Base-by-base conservation (phyloP, 2,113 vertebrate species). In the Sinocyclocheilus maitianheensis region DNA sequence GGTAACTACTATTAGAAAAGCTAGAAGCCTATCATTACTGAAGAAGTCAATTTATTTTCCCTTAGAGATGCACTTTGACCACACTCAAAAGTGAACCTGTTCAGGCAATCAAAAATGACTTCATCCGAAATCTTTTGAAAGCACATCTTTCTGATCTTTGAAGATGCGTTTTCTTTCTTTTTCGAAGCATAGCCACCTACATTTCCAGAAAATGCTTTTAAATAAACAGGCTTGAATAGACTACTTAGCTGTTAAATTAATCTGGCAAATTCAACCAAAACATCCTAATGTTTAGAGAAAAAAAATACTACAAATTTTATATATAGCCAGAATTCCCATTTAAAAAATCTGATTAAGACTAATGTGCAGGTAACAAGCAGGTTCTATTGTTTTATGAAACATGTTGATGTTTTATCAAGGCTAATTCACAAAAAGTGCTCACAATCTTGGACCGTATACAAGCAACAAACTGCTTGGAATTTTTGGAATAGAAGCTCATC, bases 201-300 rank as follows among this genome's bases (percentile, higher is more conserved):
- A 82, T 71, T 82, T 71, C 43, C 80, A 65, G 37, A 63, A 81
- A 82, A 69, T n/a, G 22, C 37, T 63, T 63, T 63, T 12, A 80
- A 80, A 63, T 11, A 80, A 80, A 51, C 80, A 82, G 12, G 37
- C 4, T 43, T 81, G 58, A 46, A 63, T 46, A 46, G 22, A 10
- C 37, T 40, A 62, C 77, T 26, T 26, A 40, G 37, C 8, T 43
- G 22, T 80, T 62, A 26, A 30, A 77, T 34, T n/a, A 53, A 55
- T 55, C 48, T n/a, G 51, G 18, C 2, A 5, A 62, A 80, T 43
- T 63, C 55, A 43, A 22, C 10, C 20, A 62, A 62, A 62, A 62
- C 37, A 12, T 60, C 18, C 37, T 11, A 72, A 22, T 12, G 4
- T 72, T 43, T 43, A 72, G 37, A 72, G 10, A 43, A 43, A 72